A percentile compares a stretch with the other conserved stretches of the same genome.
phyloP scores from a whole-genome alignment of 2,888 invertebrate genomes.

The Rotaria sp. region DNA sequence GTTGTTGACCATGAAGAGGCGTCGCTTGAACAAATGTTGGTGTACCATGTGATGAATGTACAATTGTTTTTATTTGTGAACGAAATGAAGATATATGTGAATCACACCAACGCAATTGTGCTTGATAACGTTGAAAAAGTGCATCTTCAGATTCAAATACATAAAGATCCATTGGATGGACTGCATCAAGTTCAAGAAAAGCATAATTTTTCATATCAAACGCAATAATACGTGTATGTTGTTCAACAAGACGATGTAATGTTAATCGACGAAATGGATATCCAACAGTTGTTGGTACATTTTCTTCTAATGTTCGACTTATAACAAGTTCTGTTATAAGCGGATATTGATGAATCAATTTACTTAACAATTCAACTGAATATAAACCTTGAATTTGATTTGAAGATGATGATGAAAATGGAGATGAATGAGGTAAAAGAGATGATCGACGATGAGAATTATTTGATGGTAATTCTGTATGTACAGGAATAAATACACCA shows the following conservation, averaged over 20 bases:
- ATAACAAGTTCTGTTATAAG: slow-evolving; percentile 18
- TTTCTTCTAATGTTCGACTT: slow-evolving; percentile 21
- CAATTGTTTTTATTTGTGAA: neutral
- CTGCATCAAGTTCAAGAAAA: neutral
- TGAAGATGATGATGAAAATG: neutral
- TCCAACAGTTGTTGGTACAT: neutral
- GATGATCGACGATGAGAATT: neutral
- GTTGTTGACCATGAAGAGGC: neutral
- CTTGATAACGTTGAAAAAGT: slow-evolving; percentile 24
- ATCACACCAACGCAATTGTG: slow-evolving; percentile 27
- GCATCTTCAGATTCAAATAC: neutral
- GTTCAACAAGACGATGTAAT: slow-evolving; percentile 2
- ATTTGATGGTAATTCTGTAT: neutral
- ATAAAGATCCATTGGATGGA: neutral
- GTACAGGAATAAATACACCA: neutral
- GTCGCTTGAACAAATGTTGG: neutral
- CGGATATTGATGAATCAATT: slow-evolving; percentile 14
- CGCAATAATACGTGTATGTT: slow-evolving; percentile 15
- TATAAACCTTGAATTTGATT: neutral
- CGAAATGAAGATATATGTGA: neutral
- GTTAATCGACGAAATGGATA: slow-evolving; percentile 22
- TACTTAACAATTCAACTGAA: neutral
- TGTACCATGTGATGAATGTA: slow-evolving; percentile 11
- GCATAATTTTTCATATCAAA: slow-evolving; percentile 19
- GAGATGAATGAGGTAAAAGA: neutral